Conservation (phyloP, 2,888 invertebrate genomes). For the Ctena decussata region DNA sequence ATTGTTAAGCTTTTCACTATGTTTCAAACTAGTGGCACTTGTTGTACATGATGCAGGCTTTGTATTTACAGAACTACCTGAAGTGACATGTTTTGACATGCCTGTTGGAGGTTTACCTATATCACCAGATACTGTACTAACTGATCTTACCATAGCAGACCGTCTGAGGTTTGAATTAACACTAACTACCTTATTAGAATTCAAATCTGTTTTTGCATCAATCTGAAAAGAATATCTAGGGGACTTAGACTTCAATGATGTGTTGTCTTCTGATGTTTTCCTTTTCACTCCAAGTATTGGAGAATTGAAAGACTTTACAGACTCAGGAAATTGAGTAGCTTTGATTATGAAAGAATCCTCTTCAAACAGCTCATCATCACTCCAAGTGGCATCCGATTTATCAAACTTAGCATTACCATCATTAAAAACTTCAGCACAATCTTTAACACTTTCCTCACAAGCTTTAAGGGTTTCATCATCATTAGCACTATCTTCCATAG, state of each 20-base stretch:
- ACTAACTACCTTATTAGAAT: not conserved
- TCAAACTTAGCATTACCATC: not conserved
- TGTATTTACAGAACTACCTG: not conserved
- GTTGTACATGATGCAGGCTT: not conserved
- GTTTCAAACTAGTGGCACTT: not conserved
- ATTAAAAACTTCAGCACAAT: too few relatives aligned
- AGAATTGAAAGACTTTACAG: constrained; percentile 32
- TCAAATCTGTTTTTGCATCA: not conserved
- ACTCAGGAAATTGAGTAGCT: constrained; percentile 70
- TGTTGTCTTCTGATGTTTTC: constrained; percentile 34
- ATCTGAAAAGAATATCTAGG: constrained; percentile 46
- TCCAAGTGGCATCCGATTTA: constrained; percentile 64
- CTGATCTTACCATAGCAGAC: not conserved
- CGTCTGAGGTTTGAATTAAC: not conserved
- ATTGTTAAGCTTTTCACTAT: too few relatives aligned
- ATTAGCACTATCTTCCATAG: not conserved
- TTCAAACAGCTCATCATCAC: constrained; percentile 78
- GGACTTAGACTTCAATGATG: constrained; percentile 44
- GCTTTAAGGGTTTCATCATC: constrained; percentile 1
- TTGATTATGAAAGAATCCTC: constrained; percentile 75
- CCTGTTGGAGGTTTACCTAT: not conserved
- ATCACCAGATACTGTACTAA: not conserved
- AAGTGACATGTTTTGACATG: not conserved
- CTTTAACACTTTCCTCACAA: constrained; percentile 17
- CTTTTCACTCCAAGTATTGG: constrained; percentile 54